Conservation (phyloP, 2,888 invertebrate genomes). For the Camponotus fellah region DNA sequence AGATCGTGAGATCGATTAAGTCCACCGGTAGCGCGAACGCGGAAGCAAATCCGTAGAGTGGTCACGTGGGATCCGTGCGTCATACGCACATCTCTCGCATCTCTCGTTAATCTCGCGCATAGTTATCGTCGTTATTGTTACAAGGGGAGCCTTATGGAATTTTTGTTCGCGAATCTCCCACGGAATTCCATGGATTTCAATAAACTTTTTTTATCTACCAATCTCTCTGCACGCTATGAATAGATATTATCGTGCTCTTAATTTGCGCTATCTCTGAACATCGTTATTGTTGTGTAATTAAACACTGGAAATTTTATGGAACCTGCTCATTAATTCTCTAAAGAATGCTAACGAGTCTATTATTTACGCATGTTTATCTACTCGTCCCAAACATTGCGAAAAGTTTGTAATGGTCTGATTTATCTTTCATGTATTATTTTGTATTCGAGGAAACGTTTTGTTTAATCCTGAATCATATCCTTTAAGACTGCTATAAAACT, state of each 20-base stretch:
- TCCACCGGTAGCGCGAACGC: background rate
- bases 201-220: slow-evolving; percentile 32
- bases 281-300: slow-evolving; percentile 24
- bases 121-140: slow-evolving; percentile 32
- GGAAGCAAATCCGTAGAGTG: slow-evolving; percentile 10
- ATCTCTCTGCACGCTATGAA: slow-evolving; percentile 33
- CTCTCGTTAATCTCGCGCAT: slow-evolving; percentile 35
- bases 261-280: slow-evolving; percentile 23
- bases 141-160: background rate
- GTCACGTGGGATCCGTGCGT: slow-evolving; percentile 15
- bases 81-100: background rate
- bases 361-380: background rate
- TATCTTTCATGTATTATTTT: background rate
- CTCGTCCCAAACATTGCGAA: background rate
- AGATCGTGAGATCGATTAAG: too few species aligned
- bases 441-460: background rate
- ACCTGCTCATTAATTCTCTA: background rate
- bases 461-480: background rate
- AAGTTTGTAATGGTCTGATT: slow-evolving; percentile 6
- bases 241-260: slow-evolving; percentile 26
- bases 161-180: slow-evolving; percentile 24
- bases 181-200: slow-evolving; percentile 29
- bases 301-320: background rate
- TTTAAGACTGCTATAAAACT: background rate
- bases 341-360: background rate